Evolutionary conservation across 2,797 vertebrate species (phyloP).

Genomic region (Momotus momota): DNA sequence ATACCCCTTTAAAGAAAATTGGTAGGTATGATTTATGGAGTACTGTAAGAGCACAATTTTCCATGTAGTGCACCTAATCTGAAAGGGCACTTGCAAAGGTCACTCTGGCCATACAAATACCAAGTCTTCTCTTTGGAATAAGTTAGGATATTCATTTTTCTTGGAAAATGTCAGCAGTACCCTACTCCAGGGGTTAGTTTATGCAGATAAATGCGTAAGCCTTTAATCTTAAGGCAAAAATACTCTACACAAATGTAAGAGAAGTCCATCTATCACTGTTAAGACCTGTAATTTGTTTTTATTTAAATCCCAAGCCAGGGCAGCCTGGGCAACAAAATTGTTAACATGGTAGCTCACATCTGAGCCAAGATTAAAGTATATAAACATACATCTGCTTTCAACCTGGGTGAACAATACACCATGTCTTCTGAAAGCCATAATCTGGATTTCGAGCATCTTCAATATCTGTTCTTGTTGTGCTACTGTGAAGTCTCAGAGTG

Average conservation of each 20-base stretch:
- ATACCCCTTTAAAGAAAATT: constrained; percentile 99
- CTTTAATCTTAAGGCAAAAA: constrained; percentile 85
- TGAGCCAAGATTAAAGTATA: constrained; percentile 76
- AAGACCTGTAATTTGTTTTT: constrained; percentile 86
- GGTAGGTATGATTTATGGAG: constrained; percentile 98
- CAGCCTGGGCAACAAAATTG: constrained; percentile 70
- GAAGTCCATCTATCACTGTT: constrained; percentile 86
- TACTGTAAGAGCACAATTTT: constrained; percentile 98
- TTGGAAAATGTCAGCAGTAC: constrained; percentile 92
- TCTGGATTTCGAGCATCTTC: constrained; percentile 33
- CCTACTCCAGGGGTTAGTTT: constrained; percentile 88
- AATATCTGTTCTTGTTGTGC: constrained; percentile 36
- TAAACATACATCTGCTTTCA: constrained; percentile 66
- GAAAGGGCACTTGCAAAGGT: constrained; percentile 95
- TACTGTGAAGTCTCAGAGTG: constrained; percentile 29
- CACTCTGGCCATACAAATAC: constrained; percentile 95
- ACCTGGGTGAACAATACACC: constrained; percentile 41
- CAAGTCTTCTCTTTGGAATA: constrained; percentile 91
- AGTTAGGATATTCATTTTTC: constrained; percentile 96
- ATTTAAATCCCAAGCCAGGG: constrained; percentile 83
- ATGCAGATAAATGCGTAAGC: constrained; percentile 88
- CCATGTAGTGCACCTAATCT: constrained; percentile 98
- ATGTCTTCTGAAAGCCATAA: constrained; percentile 36
- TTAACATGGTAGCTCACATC: constrained; percentile 75
- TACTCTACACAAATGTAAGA: constrained; percentile 80